A percentile compares a stretch with the other conserved stretches of the same genome.
These are phyloP conservation scores for Eutolmus rufibarbis DNA, from an alignment of 2,888 invertebrate genomes.

Conservation along the genomic window DNA sequence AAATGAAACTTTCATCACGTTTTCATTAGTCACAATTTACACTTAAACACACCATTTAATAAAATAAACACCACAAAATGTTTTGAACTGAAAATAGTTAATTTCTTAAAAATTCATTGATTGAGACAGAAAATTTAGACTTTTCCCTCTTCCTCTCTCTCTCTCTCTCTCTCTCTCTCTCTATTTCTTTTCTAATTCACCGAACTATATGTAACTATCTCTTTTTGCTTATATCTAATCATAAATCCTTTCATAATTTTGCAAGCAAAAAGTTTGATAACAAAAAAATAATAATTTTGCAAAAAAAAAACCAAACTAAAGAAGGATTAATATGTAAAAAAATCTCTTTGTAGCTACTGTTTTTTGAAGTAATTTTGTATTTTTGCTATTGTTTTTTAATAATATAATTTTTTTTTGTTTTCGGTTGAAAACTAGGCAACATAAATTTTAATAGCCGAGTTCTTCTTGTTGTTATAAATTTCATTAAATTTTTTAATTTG, in stretches of 20 bases:
- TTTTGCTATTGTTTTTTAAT: neutral
- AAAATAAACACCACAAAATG: neutral
- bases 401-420: neutral
- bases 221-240: neutral
- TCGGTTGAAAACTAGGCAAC: neutral
- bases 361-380: neutral
- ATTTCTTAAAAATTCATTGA: neutral
- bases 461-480: no score
- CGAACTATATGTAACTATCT: neutral
- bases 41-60: neutral
- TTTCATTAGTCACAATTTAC: neutral
- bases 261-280: neutral
- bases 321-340: neutral
- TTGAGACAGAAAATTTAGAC: conserved; percentile 40
- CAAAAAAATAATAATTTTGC: neutral
- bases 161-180: conserved; percentile 4
- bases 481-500: no score
- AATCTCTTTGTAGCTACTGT: neutral
- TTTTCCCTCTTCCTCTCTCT: conserved; percentile 39
- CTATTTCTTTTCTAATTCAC: conserved; percentile 33
- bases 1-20: neutral
- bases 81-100: neutral
- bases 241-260: neutral
- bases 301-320: neutral
- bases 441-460: no score